Percentiles rank a stretch among this genome's conserved stretches.
Conservation (phyloP, 2,888 invertebrate species). For the Caenorhabditis doughertyi region DNA sequence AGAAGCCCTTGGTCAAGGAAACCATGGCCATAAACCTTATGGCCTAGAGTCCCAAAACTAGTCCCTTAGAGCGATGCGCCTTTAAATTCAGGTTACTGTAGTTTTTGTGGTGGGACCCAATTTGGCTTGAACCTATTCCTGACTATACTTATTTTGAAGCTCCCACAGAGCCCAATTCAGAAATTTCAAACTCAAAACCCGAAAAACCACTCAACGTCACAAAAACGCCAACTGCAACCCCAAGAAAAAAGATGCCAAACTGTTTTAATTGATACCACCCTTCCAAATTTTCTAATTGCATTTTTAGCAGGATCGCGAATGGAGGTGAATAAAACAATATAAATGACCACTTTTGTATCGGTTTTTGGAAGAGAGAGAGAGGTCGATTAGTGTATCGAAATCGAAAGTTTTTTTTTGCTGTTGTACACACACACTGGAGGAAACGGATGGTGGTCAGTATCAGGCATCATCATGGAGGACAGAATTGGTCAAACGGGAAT, state of each 20-base stretch:
- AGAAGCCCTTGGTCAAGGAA: no score
- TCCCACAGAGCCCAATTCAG: not conserved
- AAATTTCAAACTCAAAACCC: not conserved
- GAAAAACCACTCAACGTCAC: slow-evolving; percentile 12
- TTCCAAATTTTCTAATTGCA: slow-evolving; percentile 20
- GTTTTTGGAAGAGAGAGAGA: not conserved
- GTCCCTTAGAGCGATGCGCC: no score
- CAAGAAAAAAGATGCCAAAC: slow-evolving; percentile 24
- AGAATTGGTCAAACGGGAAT: slow-evolving; percentile 36
- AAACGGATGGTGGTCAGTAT: not conserved
- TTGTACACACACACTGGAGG: slow-evolving; percentile 15
- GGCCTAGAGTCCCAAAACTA: no score
- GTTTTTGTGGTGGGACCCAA: not conserved
- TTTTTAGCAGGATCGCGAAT: not conserved
- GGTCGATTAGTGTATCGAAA: slow-evolving; percentile 41
- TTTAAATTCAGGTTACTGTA: not conserved
- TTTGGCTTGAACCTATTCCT: not conserved
- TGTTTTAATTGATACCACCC: slow-evolving; percentile 28
- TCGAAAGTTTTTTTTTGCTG: slow-evolving; percentile 16
- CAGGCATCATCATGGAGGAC: not conserved
- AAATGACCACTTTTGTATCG: not conserved
- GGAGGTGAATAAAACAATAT: not conserved
- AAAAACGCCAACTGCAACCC: slow-evolving; percentile 17
- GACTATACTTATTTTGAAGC: not conserved
- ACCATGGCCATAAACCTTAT: no score